Base-by-base conservation (phyloP, 2,113 vertebrate species). In the Centrocercus urophasianus region DNA sequence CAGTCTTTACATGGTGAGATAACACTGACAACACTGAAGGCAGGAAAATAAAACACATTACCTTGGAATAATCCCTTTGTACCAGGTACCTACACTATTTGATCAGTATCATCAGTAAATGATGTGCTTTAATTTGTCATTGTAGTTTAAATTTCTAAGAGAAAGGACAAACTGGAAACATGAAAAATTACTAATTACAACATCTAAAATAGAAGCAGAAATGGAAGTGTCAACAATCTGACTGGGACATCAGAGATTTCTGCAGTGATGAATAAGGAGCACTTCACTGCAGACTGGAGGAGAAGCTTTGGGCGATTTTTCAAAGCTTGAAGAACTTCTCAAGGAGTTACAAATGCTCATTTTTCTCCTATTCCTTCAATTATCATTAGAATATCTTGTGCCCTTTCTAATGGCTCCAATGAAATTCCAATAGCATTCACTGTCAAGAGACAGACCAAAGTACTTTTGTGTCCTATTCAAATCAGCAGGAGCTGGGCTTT, bases 251-350 rank as follows among this genome's bases (percentile, higher is more conserved):
- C 48, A 57, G 65, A 67, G 77, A 17, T 36, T 50, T 83, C 5
- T 43, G 64, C 32, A 9, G 1, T n/a, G 65, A 81, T 69, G 60
- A 69, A 57, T 40, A 91, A 65, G 69, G 77, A 84, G 30, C 36
- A 25, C 61, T n/a, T 24, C 70, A 14, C 45, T 34, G 78, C 40
- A 87, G 82, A 43, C 70, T 27, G 19, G 43, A 40, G 65, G 43
- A 83, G 70, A 40, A 60, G 34, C 65, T 77, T 36, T 42, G 60
- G 74, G 36, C 22, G 60, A 80, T 73, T 93, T 89, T 83, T 94
- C 78, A 93, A 79, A 69, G 88, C 90, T 20, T 81, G 93, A 65
- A 88, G 81, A 80, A 80, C 64, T 80, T 93, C 76, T 77, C 59
- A 56, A 77, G 70, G 60, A 70, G 70, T 69, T 76, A 38, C 52